Evolutionary conservation across 2,888 invertebrate genomes (phyloP).

Genomic region (Eupithecia inturbata): DNA sequence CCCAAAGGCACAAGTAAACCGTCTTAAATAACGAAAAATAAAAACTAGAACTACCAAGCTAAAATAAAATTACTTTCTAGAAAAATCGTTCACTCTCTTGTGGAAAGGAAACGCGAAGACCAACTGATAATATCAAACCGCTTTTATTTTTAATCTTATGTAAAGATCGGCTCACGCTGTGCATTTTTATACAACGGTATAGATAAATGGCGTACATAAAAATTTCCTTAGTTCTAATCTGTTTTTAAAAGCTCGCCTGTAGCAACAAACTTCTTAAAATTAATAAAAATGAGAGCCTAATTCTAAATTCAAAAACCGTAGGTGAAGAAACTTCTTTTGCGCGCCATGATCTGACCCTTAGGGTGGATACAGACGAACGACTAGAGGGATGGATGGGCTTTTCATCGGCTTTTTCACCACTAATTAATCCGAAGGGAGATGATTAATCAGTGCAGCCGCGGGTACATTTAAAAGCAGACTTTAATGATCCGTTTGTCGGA

Average conservation of each 20-base stretch:
- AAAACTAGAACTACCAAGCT: background rate
- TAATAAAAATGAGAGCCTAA: background rate
- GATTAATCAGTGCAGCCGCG: slow-evolving; percentile 74
- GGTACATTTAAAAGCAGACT: slow-evolving; percentile 69
- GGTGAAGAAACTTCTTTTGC: slow-evolving; percentile 3
- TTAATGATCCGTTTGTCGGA: slow-evolving; percentile 77
- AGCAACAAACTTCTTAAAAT: background rate
- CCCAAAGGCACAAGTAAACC: background rate
- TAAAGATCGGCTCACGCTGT: slow-evolving; percentile 17
- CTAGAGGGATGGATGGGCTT: slow-evolving; percentile 57
- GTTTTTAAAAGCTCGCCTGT: background rate
- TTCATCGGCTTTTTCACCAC: slow-evolving; percentile 65
- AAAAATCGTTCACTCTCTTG: slow-evolving; percentile 41
- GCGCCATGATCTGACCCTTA: slow-evolving; percentile 44
- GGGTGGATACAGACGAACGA: slow-evolving; percentile 54
- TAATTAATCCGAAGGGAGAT: slow-evolving; percentile 74
- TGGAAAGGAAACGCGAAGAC: slow-evolving; percentile 53
- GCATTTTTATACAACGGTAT: background rate
- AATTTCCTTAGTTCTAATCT: background rate
- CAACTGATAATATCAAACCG: slow-evolving; percentile 50
- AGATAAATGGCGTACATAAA: background rate
- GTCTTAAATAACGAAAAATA: background rate
- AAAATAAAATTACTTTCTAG: slow-evolving; percentile 9
- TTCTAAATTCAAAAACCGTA: slow-evolving; percentile 21
- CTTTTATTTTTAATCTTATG: slow-evolving; percentile 50